A percentile compares a stretch with the other conserved stretches of the same genome.
Evolutionary conservation across 2,888 invertebrate genomes (phyloP).

Genomic region (Dryobota labecula): DNA sequence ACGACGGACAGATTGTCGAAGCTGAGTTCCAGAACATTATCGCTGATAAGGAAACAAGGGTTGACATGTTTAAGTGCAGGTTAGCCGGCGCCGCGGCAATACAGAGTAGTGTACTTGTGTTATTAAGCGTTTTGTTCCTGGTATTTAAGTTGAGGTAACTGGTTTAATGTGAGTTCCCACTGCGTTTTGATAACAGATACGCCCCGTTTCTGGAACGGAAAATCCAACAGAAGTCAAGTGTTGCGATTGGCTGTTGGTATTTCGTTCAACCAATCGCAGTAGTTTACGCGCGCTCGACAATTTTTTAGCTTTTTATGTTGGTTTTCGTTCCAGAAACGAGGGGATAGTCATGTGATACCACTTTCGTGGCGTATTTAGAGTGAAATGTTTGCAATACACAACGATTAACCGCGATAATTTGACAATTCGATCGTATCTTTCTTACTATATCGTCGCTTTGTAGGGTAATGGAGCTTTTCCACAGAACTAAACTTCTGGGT

Average conservation of each 20-base stretch:
- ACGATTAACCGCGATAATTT: neutral
- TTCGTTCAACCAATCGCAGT: neutral
- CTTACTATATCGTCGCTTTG: neutral
- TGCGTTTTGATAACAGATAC: neutral
- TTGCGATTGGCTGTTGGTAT: neutral
- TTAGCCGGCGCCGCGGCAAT: constrained; percentile 95
- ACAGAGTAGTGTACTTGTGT: constrained; percentile 88
- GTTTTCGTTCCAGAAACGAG: neutral
- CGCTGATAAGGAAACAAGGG: constrained; percentile 94
- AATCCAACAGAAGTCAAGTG: neutral
- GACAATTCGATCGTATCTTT: neutral
- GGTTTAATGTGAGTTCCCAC: neutral
- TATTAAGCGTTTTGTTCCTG: constrained; percentile 74
- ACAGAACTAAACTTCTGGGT: no score
- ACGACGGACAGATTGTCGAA: constrained; percentile 98
- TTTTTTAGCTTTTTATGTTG: neutral
- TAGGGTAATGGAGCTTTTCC: no score
- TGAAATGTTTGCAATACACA: neutral
- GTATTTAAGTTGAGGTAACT: constrained; percentile 76
- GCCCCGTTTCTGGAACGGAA: neutral
- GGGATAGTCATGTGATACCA: neutral
- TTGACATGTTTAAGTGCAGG: constrained; percentile 97
- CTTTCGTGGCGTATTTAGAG: no score
- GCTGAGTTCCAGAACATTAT: constrained; percentile 98
- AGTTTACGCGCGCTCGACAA: neutral